Percentiles rank a stretch among this genome's conserved stretches.
Evolutionary conservation across 1,140 invertebrate genomes (phyloP).

Genomic region (Lamellibrachia luymesi): DNA sequence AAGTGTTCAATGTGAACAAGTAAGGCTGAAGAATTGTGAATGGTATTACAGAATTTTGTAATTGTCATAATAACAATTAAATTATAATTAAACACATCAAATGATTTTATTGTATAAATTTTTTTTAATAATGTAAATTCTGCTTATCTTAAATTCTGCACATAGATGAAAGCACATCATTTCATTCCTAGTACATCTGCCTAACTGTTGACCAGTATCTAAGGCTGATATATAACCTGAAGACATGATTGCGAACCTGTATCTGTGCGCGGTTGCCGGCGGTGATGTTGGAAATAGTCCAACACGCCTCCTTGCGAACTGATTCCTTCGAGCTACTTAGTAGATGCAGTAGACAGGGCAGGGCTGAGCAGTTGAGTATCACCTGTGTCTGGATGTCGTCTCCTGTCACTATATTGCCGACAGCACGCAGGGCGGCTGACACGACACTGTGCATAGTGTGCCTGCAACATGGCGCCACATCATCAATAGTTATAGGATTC

Average conservation of each 20-base stretch:
- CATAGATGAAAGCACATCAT: background rate
- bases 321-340: constrained; percentile 75
- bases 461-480: constrained; percentile 59
- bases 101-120: background rate
- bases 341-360: constrained; percentile 81
- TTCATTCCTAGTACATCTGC: background rate
- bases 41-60: background rate
- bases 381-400: constrained; percentile 93
- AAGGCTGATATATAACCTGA: background rate
- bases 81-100: background rate
- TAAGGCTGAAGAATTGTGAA: too few relatives aligned
- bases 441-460: constrained; percentile 86
- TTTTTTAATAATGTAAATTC: background rate
- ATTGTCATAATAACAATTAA: background rate
- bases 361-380: constrained; percentile 73
- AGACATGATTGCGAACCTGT: constrained; percentile 53
- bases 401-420: constrained; percentile 97
- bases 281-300: constrained; percentile 98
- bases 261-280: constrained; percentile 94
- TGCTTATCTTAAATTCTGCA: background rate
- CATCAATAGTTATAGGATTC: background rate
- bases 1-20: background rate
- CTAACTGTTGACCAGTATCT: background rate
- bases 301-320: constrained; percentile 94
- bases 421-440: constrained; percentile 90